Conservation (phyloP, 2,888 invertebrate species). For the Tenthredo mesomela region DNA sequence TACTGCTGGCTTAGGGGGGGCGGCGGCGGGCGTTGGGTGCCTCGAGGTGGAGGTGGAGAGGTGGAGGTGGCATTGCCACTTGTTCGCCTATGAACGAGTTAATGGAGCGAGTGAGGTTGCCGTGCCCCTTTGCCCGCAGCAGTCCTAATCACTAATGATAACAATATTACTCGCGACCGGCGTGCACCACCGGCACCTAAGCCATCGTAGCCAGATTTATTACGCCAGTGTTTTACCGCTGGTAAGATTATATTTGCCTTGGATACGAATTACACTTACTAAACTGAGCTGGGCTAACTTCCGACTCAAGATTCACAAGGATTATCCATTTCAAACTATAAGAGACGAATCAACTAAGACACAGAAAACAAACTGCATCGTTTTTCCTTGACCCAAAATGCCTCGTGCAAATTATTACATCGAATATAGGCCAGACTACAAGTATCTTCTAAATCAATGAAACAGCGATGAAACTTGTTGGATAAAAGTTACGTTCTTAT, state of each 20-base stretch:
- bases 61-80: slow-evolving; percentile 39
- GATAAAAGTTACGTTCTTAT: not conserved
- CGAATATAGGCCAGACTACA: not conserved
- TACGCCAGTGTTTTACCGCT: slow-evolving; percentile 45
- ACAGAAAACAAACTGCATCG: not conserved
- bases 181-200: slow-evolving; percentile 61
- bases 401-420: not conserved
- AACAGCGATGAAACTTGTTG: not conserved
- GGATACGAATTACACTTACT: slow-evolving; percentile 24
- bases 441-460: not conserved
- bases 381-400: not conserved
- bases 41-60: slow-evolving; percentile 19
- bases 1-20: slow-evolving; percentile 61
- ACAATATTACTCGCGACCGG: slow-evolving; percentile 64
- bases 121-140: slow-evolving; percentile 53
- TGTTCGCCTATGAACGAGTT: slow-evolving; percentile 75
- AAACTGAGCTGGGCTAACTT: not conserved
- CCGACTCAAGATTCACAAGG: slow-evolving; percentile 8
- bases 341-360: not conserved
- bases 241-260: slow-evolving; percentile 34
- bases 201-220: slow-evolving; percentile 66
- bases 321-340: not conserved
- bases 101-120: slow-evolving; percentile 69
- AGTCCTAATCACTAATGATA: slow-evolving; percentile 69
- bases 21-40: slow-evolving; percentile 63